Evolutionary conservation across 2,888 invertebrate genomes (phyloP), one percentile per base, ranked within the genome.

Genomic region (Steinernema carpocapsae): DNA sequence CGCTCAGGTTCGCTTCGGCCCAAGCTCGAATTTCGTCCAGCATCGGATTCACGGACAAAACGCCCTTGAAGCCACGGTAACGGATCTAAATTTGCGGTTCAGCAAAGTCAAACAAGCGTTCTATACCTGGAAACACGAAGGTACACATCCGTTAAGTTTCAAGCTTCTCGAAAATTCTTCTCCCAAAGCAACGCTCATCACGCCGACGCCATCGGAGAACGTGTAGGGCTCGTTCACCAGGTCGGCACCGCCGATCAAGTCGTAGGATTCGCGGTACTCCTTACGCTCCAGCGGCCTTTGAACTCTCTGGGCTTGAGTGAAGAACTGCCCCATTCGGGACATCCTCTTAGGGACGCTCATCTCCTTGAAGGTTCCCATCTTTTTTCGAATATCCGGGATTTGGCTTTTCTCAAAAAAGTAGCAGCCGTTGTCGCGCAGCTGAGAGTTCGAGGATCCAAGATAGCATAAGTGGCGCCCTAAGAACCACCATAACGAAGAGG

Each of bases 321-420:
- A 88, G 73, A 86, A 87, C 74, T 88, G 88, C 32, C 88, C 88
- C 76, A 88, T 79, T 10, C 88, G 80, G 26, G 88, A 87, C 83
- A 88, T 87, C 77, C 87, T 82, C 78, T 88, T 88, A 1, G 88
- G 87, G 46, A 88, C 82, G 46, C 80, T 83, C 52, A 78, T 77
- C 26, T 76, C 76, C 4, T 82, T 79, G 76, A 87, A 87, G 17
- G 82, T 74, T n/a, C 82, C 84, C 26, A 80, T 48, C 37, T 70
- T n/a, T 1, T 70, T 29, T 22, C 80, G 80, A 43, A 83, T 74
- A 1, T 70, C 48, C 22, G 45, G 29, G 6, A 84, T 76, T 64
- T 82, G 72, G 29, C 73, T 59, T 17, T 79, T 74, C 56, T 22
- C 80, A 76, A 71, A 84, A 78, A 85, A 80, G 72, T 87, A 87